Conservation (phyloP, 2,888 invertebrate species). For the Adela reaumurella region DNA sequence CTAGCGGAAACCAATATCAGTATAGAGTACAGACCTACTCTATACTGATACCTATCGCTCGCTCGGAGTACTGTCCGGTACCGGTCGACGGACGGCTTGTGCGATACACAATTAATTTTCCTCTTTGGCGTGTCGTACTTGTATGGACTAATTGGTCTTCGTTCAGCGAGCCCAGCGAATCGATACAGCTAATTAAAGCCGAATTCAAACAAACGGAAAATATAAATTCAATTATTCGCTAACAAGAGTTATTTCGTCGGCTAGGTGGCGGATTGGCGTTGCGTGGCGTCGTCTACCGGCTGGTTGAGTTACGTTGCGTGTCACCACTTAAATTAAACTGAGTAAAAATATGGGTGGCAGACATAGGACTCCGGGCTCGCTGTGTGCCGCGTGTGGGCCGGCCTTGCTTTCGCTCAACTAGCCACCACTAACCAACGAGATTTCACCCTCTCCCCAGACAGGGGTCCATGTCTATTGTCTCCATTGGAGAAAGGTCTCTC, state of each 20-base stretch:
- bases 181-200: background rate
- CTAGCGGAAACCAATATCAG: too few species aligned
- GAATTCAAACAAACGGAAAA: background rate
- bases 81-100: too few species aligned
- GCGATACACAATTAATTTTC: background rate
- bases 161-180: background rate
- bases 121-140: background rate
- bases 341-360: background rate
- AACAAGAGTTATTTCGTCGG: too few species aligned
- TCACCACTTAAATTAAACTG: background rate
- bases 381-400: background rate
- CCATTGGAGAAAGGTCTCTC: too few species aligned
- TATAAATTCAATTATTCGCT: background rate
- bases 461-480: too few species aligned
- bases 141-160: background rate
- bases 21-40: too few species aligned
- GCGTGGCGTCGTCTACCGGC: background rate
- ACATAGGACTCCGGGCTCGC: background rate
- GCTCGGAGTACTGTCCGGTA: too few species aligned
- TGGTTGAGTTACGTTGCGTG: background rate
- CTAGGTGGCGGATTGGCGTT: too few species aligned
- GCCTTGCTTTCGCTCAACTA: too few species aligned
- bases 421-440: too few species aligned
- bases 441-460: too few species aligned
- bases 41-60: too few species aligned